A percentile compares a stretch with the other conserved stretches of the same genome.
These are phyloP conservation scores for Uropetala carovei DNA, from an alignment of 2,888 invertebrate species.

Conservation along the genomic window DNA sequence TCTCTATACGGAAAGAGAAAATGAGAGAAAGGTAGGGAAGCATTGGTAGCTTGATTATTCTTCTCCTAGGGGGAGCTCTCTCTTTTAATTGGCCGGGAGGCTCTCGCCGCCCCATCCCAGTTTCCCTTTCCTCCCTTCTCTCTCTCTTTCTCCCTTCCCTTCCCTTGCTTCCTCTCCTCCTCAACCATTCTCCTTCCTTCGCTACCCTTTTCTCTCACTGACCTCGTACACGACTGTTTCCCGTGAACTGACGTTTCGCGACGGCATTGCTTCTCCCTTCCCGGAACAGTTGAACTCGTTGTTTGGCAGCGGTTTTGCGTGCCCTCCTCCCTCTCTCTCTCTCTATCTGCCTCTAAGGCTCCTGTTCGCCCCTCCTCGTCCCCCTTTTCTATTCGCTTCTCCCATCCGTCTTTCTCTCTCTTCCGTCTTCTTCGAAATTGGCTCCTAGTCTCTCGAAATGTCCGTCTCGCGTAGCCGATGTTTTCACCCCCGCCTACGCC, in stretches of 20 bases:
- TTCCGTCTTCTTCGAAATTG: neutral
- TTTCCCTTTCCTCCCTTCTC: neutral
- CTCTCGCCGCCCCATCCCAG: neutral
- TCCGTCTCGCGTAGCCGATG: neutral
- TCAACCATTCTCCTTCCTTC: neutral
- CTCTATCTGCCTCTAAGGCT: neutral
- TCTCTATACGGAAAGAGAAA: neutral
- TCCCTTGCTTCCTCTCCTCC: neutral
- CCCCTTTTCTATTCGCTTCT: slow-evolving; percentile 14
- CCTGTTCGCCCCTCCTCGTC: neutral
- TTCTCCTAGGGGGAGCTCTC: neutral
- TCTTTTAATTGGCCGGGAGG: slow-evolving; percentile 4
- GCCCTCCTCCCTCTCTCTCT: neutral
- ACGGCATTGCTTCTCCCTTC: neutral
- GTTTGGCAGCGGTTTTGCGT: neutral
- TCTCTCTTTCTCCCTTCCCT: neutral
- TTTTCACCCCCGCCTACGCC: neutral
- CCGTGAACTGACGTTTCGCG: neutral
- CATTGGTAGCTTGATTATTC: neutral
- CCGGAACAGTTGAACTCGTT: neutral
- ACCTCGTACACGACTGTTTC: slow-evolving; percentile 6
- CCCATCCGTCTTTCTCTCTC: neutral
- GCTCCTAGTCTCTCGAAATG: neutral
- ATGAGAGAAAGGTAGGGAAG: neutral
- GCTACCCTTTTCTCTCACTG: neutral